These are phyloP conservation scores for Globia sparganii DNA, from an alignment of 2,888 invertebrate genomes.

Conservation along the genomic window DNA sequence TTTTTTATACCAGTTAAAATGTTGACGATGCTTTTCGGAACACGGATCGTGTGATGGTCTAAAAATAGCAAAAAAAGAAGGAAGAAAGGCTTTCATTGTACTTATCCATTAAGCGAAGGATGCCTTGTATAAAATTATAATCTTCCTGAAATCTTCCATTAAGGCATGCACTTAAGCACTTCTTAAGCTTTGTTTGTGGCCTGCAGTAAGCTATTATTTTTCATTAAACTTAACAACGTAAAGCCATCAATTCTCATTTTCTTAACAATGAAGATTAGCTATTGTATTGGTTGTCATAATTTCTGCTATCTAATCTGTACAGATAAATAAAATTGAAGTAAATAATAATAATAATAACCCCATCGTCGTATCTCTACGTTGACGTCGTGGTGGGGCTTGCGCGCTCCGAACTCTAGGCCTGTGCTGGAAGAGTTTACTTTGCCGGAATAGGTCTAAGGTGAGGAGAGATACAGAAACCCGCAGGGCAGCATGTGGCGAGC, in stretches of 20 bases:
- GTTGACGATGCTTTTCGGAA: background rate
- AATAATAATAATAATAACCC: too few relatives aligned
- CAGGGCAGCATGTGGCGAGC: too few relatives aligned
- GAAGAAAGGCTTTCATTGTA: background rate
- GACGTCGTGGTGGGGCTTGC: too few relatives aligned
- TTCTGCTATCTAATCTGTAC: conserved; percentile 4
- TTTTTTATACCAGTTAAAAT: background rate
- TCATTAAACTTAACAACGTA: conserved; percentile 39
- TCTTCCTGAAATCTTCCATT: conserved; percentile 27
- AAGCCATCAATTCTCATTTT: conserved; percentile 48
- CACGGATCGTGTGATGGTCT: background rate
- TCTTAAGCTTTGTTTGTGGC: conserved; percentile 25
- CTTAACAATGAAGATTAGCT: conserved; percentile 30
- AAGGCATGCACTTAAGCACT: too few relatives aligned
- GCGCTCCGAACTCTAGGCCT: too few relatives aligned
- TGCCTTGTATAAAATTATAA: conserved; percentile 1
- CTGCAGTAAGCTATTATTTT: conserved; percentile 22
- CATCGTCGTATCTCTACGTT: too few relatives aligned
- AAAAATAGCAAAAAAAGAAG: background rate
- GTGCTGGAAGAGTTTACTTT: too few relatives aligned
- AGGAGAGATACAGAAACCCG: too few relatives aligned
- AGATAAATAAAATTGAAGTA: background rate
- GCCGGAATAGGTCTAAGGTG: too few relatives aligned
- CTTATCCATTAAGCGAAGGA: background rate
- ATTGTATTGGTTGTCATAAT: conserved; percentile 30